Percentiles rank a stretch among this genome's conserved stretches.
Conservation (phyloP, 2,797 vertebrate genomes). For the Malacoraja senta region DNA sequence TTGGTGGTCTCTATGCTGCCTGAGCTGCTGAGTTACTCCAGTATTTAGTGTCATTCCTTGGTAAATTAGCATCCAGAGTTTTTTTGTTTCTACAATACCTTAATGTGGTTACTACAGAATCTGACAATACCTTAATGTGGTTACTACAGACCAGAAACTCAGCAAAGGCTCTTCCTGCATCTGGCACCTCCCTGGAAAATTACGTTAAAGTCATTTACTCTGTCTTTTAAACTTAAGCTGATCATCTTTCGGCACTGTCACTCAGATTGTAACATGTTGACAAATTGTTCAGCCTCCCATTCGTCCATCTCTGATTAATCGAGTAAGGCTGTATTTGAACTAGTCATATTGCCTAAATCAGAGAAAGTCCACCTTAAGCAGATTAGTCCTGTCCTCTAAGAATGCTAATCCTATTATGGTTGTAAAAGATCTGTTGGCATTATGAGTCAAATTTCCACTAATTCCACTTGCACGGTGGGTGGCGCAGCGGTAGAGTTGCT, state of each 20-base stretch:
- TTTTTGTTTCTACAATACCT: neutral
- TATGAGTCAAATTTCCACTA: neutral
- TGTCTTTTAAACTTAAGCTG: neutral
- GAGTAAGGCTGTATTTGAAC: neutral
- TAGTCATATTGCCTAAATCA: neutral
- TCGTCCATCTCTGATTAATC: neutral
- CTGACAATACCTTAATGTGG: too few species aligned
- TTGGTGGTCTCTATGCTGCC: too few species aligned
- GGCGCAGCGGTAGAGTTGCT: too few species aligned
- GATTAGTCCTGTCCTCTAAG: neutral
- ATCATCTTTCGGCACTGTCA: neutral
- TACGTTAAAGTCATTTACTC: neutral
- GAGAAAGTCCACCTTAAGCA: neutral
- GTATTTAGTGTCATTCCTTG: too few species aligned
- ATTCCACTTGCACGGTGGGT: too few species aligned
- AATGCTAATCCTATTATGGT: constrained; percentile 4
- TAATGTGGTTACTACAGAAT: too few species aligned
- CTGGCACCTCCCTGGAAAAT: neutral
- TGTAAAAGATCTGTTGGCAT: neutral
- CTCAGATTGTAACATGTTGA: neutral
- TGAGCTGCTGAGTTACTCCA: too few species aligned
- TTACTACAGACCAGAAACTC: neutral
- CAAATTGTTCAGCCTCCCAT: neutral
- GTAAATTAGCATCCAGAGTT: neutral
- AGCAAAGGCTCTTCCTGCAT: neutral